Evolutionary conservation across 2,888 invertebrate genomes (phyloP).

Genomic region (Sthenelais limicola): DNA sequence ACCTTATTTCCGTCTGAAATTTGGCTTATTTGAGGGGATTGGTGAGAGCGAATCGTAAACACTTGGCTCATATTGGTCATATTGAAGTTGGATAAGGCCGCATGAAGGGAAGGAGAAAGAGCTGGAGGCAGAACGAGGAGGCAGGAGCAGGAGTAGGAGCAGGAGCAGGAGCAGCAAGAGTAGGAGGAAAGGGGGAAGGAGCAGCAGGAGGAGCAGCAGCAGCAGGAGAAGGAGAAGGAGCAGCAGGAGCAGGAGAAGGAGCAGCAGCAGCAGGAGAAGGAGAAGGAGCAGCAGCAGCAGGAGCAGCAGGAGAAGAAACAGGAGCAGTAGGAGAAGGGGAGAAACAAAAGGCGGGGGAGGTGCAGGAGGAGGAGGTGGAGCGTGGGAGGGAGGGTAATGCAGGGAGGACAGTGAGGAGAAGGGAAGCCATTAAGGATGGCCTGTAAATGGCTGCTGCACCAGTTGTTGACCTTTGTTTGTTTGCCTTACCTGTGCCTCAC

Average conservation of each 20-base stretch:
- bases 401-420: too few relatives aligned
- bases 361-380: too few relatives aligned
- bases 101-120: neutral
- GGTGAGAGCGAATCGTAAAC: too few relatives aligned
- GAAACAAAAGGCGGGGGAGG: constrained; percentile 50
- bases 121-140: neutral
- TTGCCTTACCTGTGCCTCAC: too few relatives aligned
- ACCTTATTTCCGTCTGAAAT: too few relatives aligned
- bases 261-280: constrained; percentile 54
- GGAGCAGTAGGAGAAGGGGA: constrained; percentile 49
- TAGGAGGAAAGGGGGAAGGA: constrained; percentile 52
- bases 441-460: too few relatives aligned
- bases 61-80: too few relatives aligned
- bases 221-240: constrained; percentile 53
- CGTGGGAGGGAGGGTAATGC: too few relatives aligned
- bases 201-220: constrained; percentile 51
- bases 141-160: constrained; percentile 51
- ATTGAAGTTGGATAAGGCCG: too few relatives aligned
- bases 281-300: neutral
- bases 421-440: too few relatives aligned
- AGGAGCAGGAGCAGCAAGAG: constrained; percentile 56
- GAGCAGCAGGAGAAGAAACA: constrained; percentile 46
- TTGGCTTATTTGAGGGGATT: too few relatives aligned
- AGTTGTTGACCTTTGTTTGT: too few relatives aligned
- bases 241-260: constrained; percentile 54